Evolutionary conservation across 2,113 vertebrate species (phyloP).

Genomic region (Callocephalon fimbriatum): DNA sequence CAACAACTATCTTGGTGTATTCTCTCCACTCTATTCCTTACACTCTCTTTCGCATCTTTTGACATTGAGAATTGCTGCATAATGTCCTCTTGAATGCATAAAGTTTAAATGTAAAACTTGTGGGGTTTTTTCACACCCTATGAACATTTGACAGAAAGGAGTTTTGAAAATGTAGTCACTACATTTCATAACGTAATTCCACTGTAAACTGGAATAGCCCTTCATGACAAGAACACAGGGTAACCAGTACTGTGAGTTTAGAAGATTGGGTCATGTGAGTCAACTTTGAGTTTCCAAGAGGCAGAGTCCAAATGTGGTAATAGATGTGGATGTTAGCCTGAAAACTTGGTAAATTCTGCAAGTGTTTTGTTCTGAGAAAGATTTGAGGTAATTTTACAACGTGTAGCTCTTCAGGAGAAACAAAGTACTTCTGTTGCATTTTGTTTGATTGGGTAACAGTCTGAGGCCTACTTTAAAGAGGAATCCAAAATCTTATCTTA

Average conservation of each 20-base stretch:
- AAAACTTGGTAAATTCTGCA: neutral
- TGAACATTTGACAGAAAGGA: neutral
- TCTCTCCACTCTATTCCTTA: neutral
- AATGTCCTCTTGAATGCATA: neutral
- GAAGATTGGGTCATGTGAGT: neutral
- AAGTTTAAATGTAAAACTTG: neutral
- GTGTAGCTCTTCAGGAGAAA: neutral
- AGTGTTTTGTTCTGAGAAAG: neutral
- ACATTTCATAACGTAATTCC: neutral
- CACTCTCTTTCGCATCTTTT: neutral
- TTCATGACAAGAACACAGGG: neutral
- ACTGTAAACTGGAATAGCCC: neutral
- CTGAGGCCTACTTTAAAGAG: neutral
- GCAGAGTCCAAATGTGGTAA: neutral
- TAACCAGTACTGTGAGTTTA: neutral
- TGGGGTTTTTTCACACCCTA: neutral
- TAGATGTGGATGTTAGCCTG: neutral
- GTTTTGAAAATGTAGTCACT: neutral
- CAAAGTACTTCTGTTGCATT: neutral
- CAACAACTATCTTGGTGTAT: neutral
- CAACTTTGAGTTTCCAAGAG: neutral
- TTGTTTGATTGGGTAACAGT: neutral
- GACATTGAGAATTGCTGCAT: neutral
- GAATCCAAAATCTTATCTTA: neutral
- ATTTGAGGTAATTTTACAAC: neutral